Evolutionary conservation across 2,888 invertebrate genomes (phyloP), one percentile per base, ranked within the genome.

Genomic region (Arrhopalites spinosus): DNA sequence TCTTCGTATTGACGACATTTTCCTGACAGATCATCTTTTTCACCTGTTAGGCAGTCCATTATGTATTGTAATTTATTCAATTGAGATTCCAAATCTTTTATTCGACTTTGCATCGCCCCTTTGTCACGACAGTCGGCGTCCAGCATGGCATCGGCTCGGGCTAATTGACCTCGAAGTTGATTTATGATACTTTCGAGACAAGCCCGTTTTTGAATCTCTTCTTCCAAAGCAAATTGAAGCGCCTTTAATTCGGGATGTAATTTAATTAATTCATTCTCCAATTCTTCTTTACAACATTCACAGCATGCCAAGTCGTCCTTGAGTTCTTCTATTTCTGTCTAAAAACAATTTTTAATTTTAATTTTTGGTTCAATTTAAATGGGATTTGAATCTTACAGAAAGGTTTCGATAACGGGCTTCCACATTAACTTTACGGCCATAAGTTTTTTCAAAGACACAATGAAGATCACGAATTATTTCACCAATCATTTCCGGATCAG

Each of bases 381-480:
- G 27, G 23, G 1, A 20, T 43, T 36, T 17, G 11, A 7, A 29
- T 11, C 23, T 67, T 74, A n/a, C 76, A 43, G 74, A 64, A 1
- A 77, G 36, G 59, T 30, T 64, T 5, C 63, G 15, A 61, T 43
- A 76, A 20, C 50, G 68, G 30, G 23, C 43, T 50, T 73, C 66
- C 15, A 75, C 20, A 27, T 23, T 63, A 5, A 50, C 68, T 29
- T 73, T 74, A 5, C 36, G 69, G 1, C 80, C 81, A 47, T 77
- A 78, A 0, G 79, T 73, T 68, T 80, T 81, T 13, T 80, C 78
- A 74, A 78, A 75, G 53, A 81, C 79, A 25, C 81, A 81, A 3
- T 67, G 56, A 13, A 81, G 61, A 27, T 81, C 81, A 13, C 79
- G 50, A 13, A 81, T 47, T 43, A 80, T 76, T 45, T 74, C 73